Evolutionary conservation across 1,140 invertebrate genomes (phyloP).

Genomic region (Heliconius melpomene): DNA sequence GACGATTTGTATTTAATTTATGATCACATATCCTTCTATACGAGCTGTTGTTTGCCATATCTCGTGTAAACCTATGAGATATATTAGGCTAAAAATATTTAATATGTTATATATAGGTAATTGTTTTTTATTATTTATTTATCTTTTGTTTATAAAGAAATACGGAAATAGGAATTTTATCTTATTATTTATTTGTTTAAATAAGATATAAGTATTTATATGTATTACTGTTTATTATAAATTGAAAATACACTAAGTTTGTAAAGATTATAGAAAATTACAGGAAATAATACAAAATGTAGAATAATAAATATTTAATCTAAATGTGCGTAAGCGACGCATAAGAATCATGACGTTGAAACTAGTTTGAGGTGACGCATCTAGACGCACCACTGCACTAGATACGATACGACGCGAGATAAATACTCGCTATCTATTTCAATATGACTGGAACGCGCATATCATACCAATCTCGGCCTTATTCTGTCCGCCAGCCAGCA

Average conservation of each 20-base stretch:
- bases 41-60: not conserved
- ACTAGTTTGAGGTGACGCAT: constrained; percentile 61
- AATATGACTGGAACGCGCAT: constrained; percentile 67
- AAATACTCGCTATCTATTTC: constrained; percentile 74
- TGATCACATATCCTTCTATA: not conserved
- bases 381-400: constrained; percentile 68
- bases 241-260: not conserved
- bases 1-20: not conserved
- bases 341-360: constrained; percentile 49
- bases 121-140: too few species aligned
- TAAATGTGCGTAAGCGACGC: constrained; percentile 42
- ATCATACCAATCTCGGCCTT: constrained; percentile 73
- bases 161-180: too few species aligned
- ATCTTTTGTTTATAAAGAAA: too few species aligned
- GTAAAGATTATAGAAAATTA: not conserved
- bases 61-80: not conserved
- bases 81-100: not conserved
- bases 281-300: not conserved
- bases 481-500: constrained; percentile 59
- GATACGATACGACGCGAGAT: constrained; percentile 70
- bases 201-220: too few species aligned
- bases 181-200: too few species aligned
- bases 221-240: too few species aligned
- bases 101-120: too few species aligned
- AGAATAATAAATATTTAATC: constrained; percentile 27